Base-by-base conservation (phyloP, 1,140 invertebrate species). In the Rhopalosiphum maidis region DNA sequence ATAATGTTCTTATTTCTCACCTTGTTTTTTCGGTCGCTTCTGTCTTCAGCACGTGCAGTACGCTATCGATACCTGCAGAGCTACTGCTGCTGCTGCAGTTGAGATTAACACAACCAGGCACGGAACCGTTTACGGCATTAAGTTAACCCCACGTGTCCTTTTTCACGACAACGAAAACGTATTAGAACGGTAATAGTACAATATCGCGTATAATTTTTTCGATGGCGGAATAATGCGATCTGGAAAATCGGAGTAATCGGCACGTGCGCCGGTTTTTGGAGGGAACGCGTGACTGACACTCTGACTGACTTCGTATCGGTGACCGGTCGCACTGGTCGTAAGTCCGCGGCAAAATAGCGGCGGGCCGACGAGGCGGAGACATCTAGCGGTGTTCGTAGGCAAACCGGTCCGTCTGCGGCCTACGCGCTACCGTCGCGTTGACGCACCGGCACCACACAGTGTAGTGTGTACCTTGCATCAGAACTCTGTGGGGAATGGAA, bases 201-300 rank as follows among this genome's bases (percentile, higher is more conserved):
- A 23, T 22, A 83, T 37, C 60, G 18, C 60, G 60, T 77, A n/a
- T 18, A 35, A 7, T 77, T 2, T n/a, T 77, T 4, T 77, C 11
- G 15, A n/a, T n/a, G 60, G 15, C 30, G 60, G 35, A 83, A 83
- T 37, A 37, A 83, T 37, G 21, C 37, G 37, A 83, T 22, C 37
- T 11, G 35, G 22, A 83, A 83, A 43, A n/a, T 35, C 46, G 43
- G 15, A 30, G 30, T 48, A n/a, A 22, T 25, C 5, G 21, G 18
- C 60, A 35, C 91, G 91, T 93, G 91, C 82, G 22, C 0, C 82
- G 37, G n/a, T 18, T 54, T 86, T 93, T 86, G 77, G 91, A 86
- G 82, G 91, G 91, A 93, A 86, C 91, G 91, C 91, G 91, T 93
- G 91, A 93, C 91, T 93, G 91, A 85, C 91, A 35, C 48, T 18